Conservation (phyloP, 2,113 vertebrate species). For the Hipposideros armiger region DNA sequence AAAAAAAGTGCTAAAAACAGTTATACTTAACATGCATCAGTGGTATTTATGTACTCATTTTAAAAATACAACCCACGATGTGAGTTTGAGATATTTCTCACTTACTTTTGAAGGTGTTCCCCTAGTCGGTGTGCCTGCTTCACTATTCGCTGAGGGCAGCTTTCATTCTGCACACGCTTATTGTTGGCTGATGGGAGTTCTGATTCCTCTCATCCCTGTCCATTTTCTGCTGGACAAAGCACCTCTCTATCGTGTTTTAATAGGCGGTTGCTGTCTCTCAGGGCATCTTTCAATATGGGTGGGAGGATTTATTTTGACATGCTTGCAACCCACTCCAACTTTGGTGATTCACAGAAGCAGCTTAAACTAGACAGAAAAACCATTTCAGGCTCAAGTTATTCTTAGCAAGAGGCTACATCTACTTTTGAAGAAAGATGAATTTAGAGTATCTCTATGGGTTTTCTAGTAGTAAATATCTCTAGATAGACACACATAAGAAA, state of each 20-base stretch:
- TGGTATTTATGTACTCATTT: not conserved
- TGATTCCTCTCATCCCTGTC: not conserved
- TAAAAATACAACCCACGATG: not conserved
- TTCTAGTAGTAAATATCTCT: constrained; percentile 17
- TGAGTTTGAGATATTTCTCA: not conserved
- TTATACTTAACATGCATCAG: not conserved
- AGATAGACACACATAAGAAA: not conserved
- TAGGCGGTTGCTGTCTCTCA: not conserved
- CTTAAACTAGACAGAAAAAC: constrained; percentile 43
- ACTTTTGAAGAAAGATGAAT: constrained; percentile 57
- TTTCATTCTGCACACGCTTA: not conserved
- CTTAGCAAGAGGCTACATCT: constrained; percentile 44
- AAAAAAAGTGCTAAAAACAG: constrained; percentile 8
- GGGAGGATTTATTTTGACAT: constrained; percentile 36
- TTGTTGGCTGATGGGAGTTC: not conserved
- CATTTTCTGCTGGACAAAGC: not conserved
- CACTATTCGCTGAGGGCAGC: not conserved
- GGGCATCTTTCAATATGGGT: not conserved
- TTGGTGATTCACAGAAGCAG: constrained; percentile 33
- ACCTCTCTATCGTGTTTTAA: not conserved
- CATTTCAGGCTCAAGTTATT: constrained; percentile 54
- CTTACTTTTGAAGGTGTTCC: not conserved
- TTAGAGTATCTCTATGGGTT: not conserved
- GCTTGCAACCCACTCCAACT: not conserved
- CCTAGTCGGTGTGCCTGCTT: not conserved